A percentile compares a stretch with the other conserved stretches of the same genome.
Conservation (phyloP, 2,797 vertebrate genomes). For the Melanotaenia pygmaea region DNA sequence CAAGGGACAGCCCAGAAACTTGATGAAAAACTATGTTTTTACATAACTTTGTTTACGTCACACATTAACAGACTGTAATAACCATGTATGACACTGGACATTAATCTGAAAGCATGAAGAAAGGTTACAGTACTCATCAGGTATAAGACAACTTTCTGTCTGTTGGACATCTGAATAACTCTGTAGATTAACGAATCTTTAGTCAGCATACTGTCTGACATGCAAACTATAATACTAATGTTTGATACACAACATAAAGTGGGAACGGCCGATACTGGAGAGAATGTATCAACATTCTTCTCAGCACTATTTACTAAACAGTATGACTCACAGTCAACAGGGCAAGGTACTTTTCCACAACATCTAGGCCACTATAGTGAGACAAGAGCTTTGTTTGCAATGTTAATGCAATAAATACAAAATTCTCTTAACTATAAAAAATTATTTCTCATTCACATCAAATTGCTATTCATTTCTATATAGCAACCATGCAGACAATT, state of each 20-base stretch:
- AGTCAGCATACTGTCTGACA: slow-evolving; percentile 32
- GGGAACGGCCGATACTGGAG: slow-evolving; percentile 11
- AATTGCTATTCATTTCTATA: slow-evolving; percentile 10
- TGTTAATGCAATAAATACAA: slow-evolving; percentile 4
- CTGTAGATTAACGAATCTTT: slow-evolving; percentile 32
- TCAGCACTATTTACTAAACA: slow-evolving; percentile 62
- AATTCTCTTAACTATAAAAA: not conserved
- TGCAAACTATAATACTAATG: slow-evolving; percentile 37
- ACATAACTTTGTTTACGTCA: slow-evolving; percentile 33
- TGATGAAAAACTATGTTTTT: slow-evolving; percentile 12
- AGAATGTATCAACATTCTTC: slow-evolving; percentile 32
- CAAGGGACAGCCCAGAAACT: slow-evolving; percentile 10
- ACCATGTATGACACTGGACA: not conserved
- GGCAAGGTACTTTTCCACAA: slow-evolving; percentile 54
- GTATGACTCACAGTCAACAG: slow-evolving; percentile 29
- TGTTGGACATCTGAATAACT: slow-evolving; percentile 21
- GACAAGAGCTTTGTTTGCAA: slow-evolving; percentile 4
- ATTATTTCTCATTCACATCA: not conserved
- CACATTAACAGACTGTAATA: not conserved
- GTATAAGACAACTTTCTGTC: slow-evolving; percentile 33
- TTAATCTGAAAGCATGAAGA: not conserved
- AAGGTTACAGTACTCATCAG: slow-evolving; percentile 5
- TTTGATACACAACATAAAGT: slow-evolving; percentile 21
- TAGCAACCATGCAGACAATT: slow-evolving; percentile 12
- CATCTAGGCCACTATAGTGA: slow-evolving; percentile 9